Evolutionary conservation across 2,113 vertebrate genomes (phyloP).

Genomic region (Butorides virescens): DNA sequence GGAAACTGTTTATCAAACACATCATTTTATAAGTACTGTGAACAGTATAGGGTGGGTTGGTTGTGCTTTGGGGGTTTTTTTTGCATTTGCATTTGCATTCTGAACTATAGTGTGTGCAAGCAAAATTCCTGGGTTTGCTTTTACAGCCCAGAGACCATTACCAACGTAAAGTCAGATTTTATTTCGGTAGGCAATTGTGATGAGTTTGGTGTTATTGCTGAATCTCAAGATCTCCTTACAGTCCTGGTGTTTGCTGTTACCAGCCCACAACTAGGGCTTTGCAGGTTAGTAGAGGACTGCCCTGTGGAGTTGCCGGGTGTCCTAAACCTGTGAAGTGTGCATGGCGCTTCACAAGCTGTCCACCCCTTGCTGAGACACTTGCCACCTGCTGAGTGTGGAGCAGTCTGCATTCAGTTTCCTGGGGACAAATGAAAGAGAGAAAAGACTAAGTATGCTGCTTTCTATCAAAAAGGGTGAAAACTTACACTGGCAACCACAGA

Average conservation of each 20-base stretch:
- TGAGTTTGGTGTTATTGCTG: background rate
- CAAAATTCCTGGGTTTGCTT: background rate
- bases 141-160: background rate
- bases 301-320: background rate
- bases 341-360: background rate
- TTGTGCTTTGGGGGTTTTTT: background rate
- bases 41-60: background rate
- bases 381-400: background rate
- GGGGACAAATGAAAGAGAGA: background rate
- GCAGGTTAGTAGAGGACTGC: background rate
- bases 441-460: background rate
- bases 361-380: background rate
- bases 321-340: background rate
- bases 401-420: background rate
- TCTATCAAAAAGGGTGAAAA: background rate
- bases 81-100: background rate
- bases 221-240: background rate
- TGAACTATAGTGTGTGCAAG: background rate
- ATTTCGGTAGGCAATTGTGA: background rate
- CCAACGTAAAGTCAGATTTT: background rate
- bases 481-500: background rate
- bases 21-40: background rate
- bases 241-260: accelerated
- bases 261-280: background rate
- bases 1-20: background rate